phyloP scores from a whole-genome alignment of 2,888 invertebrate genomes.

The Hedya salicella region DNA sequence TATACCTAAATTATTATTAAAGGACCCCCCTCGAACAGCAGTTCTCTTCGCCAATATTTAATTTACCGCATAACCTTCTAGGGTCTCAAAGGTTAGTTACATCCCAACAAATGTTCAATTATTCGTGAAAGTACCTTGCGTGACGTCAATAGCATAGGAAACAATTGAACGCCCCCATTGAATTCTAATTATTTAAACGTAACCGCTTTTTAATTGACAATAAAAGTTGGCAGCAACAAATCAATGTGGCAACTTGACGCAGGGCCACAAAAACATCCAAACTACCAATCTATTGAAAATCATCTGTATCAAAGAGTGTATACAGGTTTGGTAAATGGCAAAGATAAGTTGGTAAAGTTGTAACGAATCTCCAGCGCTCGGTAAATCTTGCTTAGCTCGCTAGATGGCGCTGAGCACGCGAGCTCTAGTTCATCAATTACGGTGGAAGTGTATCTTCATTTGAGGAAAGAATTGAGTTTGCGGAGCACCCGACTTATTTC shows the following conservation, averaged over 20 bases:
- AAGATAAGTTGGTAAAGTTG: background rate
- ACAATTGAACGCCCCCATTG: constrained; percentile 40
- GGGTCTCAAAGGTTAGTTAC: background rate
- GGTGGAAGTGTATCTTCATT: constrained; percentile 35
- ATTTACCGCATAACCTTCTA: background rate
- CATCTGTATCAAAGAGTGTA: background rate
- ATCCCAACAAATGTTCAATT: constrained; percentile 1
- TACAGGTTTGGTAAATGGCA: background rate
- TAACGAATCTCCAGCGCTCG: constrained; percentile 34
- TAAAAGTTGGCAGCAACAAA: constrained; percentile 45
- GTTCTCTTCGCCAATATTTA: too few species aligned
- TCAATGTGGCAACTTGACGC: constrained; percentile 45
- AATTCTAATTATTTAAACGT: constrained; percentile 46
- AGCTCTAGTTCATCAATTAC: constrained; percentile 40
- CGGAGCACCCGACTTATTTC: background rate
- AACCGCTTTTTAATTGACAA: constrained; percentile 46
- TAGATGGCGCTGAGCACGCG: constrained; percentile 38
- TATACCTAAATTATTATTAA: too few species aligned
- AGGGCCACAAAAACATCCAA: background rate
- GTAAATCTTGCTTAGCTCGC: constrained; percentile 45
- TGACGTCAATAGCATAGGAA: constrained; percentile 29
- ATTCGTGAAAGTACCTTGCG: constrained; percentile 22
- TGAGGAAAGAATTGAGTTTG: constrained; percentile 33
- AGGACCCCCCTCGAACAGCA: too few species aligned
- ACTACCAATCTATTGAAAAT: background rate